Base-by-base conservation (phyloP, 2,797 vertebrate species). In the Fistularia commersonii region DNA sequence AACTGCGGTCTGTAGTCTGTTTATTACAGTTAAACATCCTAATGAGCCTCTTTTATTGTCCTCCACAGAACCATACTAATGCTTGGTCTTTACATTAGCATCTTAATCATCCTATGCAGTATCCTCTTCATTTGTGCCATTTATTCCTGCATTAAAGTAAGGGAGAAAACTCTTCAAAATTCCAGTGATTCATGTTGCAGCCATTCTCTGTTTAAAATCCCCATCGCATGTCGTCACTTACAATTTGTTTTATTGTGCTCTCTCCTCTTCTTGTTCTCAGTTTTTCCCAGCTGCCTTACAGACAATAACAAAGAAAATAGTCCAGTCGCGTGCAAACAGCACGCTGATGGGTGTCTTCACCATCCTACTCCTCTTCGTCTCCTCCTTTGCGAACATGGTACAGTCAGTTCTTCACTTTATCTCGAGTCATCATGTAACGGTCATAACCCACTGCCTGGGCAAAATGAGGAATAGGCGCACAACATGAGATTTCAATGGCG, bases 311-410 rank as follows among this genome's bases (percentile, higher is more conserved):
- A 92, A 83, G 59, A 89, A 90, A 79, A 98, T 99, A 0, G 93
- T 98, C 54, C 92, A 93, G 69, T 98, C 96, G 5, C 92, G 92
- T 3, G 79, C 90, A 41, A 93, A 93, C 84, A 98, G 94, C 89
- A 98, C 96, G 0, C 54, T 89, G 7, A 94, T 96, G 51, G 95
- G 91, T 13, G 81, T 96, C 84, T 90, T 94, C 68, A 88, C 93
- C 45, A 89, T 99, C 83, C 83, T 96, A 72, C 93, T 99, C 6
- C 91, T 98, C 84, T 98, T 95, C 72, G 69, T 92, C 61, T 90
- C 96, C 0, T 94, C 96, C 61, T 91, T 96, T 1, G 81, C 92
- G 74, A 98, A 92, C 89, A 98, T 99, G 95, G 96, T 97, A 89
- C 57, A 84, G 40, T 57, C 44, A 12, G 46, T 23, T 23, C 23